These are phyloP conservation scores for Zhuqinia jingwanae DNA, from an alignment of 2,888 invertebrate species.

Conservation along the genomic window DNA sequence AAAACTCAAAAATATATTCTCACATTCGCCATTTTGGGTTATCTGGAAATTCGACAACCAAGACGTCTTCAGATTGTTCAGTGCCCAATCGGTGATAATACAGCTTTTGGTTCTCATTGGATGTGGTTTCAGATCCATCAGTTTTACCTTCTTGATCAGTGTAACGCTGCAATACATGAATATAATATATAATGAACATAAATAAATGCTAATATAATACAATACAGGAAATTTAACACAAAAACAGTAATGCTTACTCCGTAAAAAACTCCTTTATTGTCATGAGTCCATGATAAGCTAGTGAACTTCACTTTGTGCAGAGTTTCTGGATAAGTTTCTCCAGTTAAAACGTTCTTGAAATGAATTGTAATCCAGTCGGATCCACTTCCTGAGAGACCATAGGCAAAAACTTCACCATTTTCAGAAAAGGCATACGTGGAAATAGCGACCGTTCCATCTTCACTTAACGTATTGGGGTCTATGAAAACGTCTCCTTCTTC, in stretches of 20 bases:
- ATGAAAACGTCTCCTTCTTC: conserved; percentile 92
- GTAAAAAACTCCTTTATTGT: conserved; percentile 97
- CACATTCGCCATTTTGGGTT: conserved; percentile 95
- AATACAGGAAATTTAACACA: neutral
- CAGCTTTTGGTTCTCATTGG: conserved; percentile 94
- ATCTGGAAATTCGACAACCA: conserved; percentile 94
- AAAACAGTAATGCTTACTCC: conserved; percentile 83
- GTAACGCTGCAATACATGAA: conserved; percentile 89
- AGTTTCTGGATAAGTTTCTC: conserved; percentile 93
- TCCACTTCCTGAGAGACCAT: conserved; percentile 95
- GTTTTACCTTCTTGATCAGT: conserved; percentile 90
- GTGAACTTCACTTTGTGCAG: conserved; percentile 96
- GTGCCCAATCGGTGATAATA: conserved; percentile 95
- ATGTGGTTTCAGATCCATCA: conserved; percentile 95
- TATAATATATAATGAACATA: too few species aligned
- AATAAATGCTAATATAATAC: too few species aligned
- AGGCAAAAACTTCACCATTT: conserved; percentile 95
- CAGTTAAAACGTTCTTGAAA: conserved; percentile 88
- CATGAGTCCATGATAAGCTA: conserved; percentile 95
- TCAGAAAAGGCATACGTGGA: conserved; percentile 91
- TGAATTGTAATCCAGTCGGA: conserved; percentile 98
- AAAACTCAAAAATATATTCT: too few species aligned
- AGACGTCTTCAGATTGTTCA: conserved; percentile 90
- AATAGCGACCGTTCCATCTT: conserved; percentile 94
- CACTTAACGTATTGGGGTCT: conserved; percentile 95